Conservation (phyloP, 2,113 vertebrate species). For the Dromaius novaehollandiae region DNA sequence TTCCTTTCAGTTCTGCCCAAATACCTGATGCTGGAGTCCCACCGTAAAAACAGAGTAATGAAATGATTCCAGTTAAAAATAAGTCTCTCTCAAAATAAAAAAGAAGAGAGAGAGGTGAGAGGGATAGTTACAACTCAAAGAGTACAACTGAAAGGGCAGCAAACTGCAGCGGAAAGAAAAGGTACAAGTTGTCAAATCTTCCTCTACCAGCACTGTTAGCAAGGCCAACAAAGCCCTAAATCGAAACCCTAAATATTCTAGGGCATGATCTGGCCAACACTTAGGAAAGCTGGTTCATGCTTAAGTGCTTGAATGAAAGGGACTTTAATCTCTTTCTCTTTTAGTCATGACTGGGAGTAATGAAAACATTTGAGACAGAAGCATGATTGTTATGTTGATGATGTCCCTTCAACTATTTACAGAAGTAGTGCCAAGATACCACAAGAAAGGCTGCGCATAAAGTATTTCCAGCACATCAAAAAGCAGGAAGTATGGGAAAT, state of each 20-base stretch:
- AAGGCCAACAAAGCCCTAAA: background rate
- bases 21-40: background rate
- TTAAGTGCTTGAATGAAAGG: background rate
- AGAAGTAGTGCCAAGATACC: slow-evolving; percentile 67
- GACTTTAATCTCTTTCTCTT: slow-evolving; percentile 1
- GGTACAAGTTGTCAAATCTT: background rate
- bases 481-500: slow-evolving; percentile 67
- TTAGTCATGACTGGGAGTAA: background rate
- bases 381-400: slow-evolving; percentile 55
- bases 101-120: too few species aligned
- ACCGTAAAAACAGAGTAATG: background rate
- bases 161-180: background rate
- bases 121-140: too few species aligned
- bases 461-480: slow-evolving; percentile 65
- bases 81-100: background rate
- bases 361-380: slow-evolving; percentile 52
- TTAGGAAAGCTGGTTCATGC: background rate
- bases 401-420: slow-evolving; percentile 58
- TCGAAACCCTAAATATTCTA: background rate
- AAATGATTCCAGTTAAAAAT: background rate
- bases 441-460: slow-evolving; percentile 59
- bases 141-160: background rate
- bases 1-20: background rate
- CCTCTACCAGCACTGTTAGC: background rate
- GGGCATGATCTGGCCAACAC: background rate